Conservation (phyloP, 2,113 vertebrate genomes). For the Corynorhinus townsendii region DNA sequence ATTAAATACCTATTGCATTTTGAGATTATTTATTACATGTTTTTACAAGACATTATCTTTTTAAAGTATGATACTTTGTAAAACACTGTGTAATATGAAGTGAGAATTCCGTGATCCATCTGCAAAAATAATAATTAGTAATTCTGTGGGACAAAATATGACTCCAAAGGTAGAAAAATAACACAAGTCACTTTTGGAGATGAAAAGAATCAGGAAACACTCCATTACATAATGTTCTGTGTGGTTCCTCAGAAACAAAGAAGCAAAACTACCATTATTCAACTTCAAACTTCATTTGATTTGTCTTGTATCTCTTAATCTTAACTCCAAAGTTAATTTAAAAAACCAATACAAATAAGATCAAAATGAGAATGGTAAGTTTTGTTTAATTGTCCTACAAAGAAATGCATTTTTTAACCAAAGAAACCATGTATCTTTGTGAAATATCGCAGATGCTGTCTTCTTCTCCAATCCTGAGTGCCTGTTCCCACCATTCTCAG, state of each 20-base stretch:
- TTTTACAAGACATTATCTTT: too few species aligned
- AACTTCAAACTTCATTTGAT: not conserved
- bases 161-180: not conserved
- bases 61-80: too few species aligned
- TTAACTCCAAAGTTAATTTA: not conserved
- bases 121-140: not conserved
- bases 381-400: not conserved
- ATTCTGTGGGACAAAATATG: not conserved
- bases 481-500: not conserved
- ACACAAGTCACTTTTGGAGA: not conserved
- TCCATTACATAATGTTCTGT: not conserved
- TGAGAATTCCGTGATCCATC: too few species aligned
- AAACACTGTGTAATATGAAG: too few species aligned
- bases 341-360: not conserved
- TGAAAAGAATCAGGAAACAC: not conserved
- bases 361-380: not conserved
- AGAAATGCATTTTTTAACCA: not conserved
- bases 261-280: not conserved
- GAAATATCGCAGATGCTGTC: not conserved
- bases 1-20: too few species aligned
- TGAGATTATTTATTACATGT: too few species aligned
- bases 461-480: not conserved
- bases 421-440: not conserved
- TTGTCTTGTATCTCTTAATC: conserved; percentile 3
- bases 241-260: not conserved